Evolutionary conservation across 2,797 vertebrate genomes (phyloP).

Genomic region (Hoplostethus mediterraneus): DNA sequence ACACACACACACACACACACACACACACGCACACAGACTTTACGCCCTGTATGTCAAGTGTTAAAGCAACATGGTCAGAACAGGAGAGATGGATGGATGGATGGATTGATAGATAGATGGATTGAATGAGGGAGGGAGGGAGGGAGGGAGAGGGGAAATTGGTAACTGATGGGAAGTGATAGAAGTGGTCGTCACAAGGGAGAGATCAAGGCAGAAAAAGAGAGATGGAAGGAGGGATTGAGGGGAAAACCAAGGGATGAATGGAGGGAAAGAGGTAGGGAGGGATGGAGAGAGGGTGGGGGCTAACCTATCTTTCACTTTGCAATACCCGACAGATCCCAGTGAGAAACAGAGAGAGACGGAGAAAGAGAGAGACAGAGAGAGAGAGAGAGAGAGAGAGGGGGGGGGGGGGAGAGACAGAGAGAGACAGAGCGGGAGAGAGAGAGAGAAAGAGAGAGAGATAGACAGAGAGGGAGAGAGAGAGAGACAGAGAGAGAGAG

Average conservation of each 20-base stretch:
- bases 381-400: constrained; percentile 24
- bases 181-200: constrained; percentile 56
- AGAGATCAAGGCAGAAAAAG: constrained; percentile 50
- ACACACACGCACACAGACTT: constrained; percentile 16
- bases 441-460: constrained; percentile 3
- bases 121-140: constrained; percentile 29
- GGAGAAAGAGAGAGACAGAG: neutral
- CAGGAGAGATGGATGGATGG: constrained; percentile 41
- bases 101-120: constrained; percentile 45
- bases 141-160: constrained; percentile 15
- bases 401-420: neutral
- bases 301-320: constrained; percentile 65
- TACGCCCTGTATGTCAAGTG: constrained; percentile 55
- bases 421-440: neutral
- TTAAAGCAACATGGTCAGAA: constrained; percentile 58
- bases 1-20: constrained; percentile 2
- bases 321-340: constrained; percentile 55
- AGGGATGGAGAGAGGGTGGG: constrained; percentile 36
- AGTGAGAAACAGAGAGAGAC: neutral
- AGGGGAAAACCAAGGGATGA: constrained; percentile 25
- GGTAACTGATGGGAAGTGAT: constrained; percentile 43
- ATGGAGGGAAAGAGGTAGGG: constrained; percentile 37
- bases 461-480: neutral
- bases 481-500: constrained; percentile 3
- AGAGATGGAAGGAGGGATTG: constrained; percentile 36